A percentile compares a stretch with the other conserved stretches of the same genome.
Conservation (phyloP, 1,140 invertebrate genomes). For the Platorchestia sp. region DNA sequence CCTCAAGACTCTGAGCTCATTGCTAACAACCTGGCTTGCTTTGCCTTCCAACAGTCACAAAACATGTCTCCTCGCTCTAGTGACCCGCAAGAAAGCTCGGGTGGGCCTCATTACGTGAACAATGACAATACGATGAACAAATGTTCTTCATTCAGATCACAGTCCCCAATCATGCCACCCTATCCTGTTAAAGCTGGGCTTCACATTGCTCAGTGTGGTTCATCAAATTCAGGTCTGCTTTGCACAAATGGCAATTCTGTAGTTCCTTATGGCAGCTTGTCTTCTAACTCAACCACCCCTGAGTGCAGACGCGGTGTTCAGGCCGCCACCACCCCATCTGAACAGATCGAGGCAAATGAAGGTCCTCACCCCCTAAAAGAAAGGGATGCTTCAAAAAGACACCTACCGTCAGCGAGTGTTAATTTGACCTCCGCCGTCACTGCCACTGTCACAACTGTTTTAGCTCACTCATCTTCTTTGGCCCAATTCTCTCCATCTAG, state of each 20-base stretch:
- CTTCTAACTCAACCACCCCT: neutral
- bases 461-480: neutral
- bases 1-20: constrained; percentile 5
- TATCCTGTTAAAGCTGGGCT: neutral
- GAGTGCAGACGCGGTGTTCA: neutral
- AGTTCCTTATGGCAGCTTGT: neutral
- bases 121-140: neutral
- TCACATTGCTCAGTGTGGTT: neutral
- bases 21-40: constrained; percentile 31
- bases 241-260: neutral
- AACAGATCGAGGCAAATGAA: neutral
- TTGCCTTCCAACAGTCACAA: constrained; percentile 38
- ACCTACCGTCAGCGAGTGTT: neutral
- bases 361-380: neutral
- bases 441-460: neutral
- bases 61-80: neutral
- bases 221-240: neutral
- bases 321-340: neutral
- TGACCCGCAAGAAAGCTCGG: neutral
- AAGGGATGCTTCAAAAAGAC: neutral
- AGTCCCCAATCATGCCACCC: neutral
- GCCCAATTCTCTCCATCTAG: constrained; percentile 9
- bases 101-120: neutral
- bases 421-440: neutral
- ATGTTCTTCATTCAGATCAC: neutral